These are phyloP conservation scores for Spea hammondii DNA, from an alignment of 2,797 vertebrate genomes.

Conservation along the genomic window DNA sequence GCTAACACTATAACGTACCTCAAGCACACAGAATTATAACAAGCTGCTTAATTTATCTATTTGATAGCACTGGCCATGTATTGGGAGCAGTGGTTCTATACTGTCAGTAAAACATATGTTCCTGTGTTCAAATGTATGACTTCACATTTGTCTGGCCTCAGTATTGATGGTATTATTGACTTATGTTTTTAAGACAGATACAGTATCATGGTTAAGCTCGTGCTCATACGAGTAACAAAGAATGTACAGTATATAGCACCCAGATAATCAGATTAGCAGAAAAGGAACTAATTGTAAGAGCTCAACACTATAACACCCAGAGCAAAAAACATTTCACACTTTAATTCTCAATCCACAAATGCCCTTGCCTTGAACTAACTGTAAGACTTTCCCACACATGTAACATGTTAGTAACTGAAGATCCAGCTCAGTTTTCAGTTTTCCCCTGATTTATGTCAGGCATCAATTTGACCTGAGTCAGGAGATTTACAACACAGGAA, in stretches of 20 bases:
- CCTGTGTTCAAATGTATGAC: too few species aligned
- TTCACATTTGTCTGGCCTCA: neutral
- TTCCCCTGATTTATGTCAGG: constrained; percentile 64
- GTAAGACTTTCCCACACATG: constrained; percentile 50
- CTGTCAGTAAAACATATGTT: too few species aligned
- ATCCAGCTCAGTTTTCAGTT: constrained; percentile 56
- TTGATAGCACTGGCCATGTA: too few species aligned
- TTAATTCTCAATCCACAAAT: constrained; percentile 57
- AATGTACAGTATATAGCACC: constrained; percentile 37
- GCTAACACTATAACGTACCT: too few species aligned
- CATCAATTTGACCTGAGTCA: constrained; percentile 62
- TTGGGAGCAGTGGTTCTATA: too few species aligned
- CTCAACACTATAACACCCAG: constrained; percentile 52
- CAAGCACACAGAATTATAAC: too few species aligned
- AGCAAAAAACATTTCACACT: constrained; percentile 56
- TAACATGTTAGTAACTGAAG: constrained; percentile 57
- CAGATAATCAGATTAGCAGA: constrained; percentile 55
- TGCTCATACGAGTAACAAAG: constrained; percentile 40
- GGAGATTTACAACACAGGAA: constrained; percentile 66
- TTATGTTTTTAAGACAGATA: neutral
- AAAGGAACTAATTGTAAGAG: constrained; percentile 50
- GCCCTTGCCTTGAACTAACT: constrained; percentile 57
- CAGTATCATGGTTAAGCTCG: neutral
- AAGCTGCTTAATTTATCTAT: too few species aligned
- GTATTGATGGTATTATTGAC: neutral